Conservation (phyloP, 1,140 invertebrate genomes). For the Neodiprion lecontei region DNA sequence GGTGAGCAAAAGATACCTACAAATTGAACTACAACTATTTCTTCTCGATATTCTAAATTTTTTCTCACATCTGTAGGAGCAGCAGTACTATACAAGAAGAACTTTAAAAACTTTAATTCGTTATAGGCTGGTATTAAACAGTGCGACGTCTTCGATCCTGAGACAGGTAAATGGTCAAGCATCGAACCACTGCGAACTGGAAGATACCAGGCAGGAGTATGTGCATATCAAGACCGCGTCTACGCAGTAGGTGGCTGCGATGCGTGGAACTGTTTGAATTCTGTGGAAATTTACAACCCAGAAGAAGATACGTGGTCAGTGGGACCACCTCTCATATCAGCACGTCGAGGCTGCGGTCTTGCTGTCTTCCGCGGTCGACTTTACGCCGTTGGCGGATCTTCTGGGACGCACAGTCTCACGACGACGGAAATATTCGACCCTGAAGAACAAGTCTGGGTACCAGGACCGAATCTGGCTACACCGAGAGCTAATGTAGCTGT, state of each 20-base stretch:
- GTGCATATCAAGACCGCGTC: slow-evolving; percentile 69
- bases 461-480: slow-evolving; percentile 73
- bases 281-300: slow-evolving; percentile 76
- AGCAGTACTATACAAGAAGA: background rate
- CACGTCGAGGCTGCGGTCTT: slow-evolving; percentile 73
- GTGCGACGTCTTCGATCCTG: slow-evolving; percentile 77
- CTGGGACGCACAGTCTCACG: slow-evolving; percentile 74
- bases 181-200: slow-evolving; percentile 73
- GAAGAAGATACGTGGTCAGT: slow-evolving; percentile 62
- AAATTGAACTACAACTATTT: background rate
- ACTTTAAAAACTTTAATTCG: slow-evolving; percentile 13
- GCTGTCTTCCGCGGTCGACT: slow-evolving; percentile 70
- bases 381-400: slow-evolving; percentile 75
- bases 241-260: slow-evolving; percentile 85
- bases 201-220: slow-evolving; percentile 81
- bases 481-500: slow-evolving; percentile 77
- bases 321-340: slow-evolving; percentile 66
- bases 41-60: background rate
- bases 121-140: slow-evolving; percentile 69
- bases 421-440: slow-evolving; percentile 74
- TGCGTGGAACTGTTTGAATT: slow-evolving; percentile 79
- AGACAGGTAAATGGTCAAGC: slow-evolving; percentile 68
- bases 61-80: slow-evolving; percentile 2
- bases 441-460: slow-evolving; percentile 66
- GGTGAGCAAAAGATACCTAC: slow-evolving; percentile 27